Conservation (phyloP, 2,888 invertebrate genomes). For the Megalurothrips usitatus region DNA sequence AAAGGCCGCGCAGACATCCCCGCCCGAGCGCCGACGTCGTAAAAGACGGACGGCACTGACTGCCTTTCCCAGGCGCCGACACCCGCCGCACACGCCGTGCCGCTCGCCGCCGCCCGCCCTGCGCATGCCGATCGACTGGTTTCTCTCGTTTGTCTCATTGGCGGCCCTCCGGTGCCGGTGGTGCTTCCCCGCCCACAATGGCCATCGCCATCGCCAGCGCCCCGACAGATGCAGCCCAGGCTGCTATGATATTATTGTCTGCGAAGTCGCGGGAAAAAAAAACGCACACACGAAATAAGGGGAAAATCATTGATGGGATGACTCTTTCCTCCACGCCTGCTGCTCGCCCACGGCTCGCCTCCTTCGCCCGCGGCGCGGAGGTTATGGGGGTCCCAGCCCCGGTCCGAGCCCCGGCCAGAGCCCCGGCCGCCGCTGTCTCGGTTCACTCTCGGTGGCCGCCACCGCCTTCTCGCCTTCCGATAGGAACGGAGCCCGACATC, state of each 20-base stretch:
- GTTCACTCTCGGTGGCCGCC: not conserved
- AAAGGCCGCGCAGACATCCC: too few species aligned
- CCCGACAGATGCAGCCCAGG: too few species aligned
- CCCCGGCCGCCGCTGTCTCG: not conserved
- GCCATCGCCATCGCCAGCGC: not conserved
- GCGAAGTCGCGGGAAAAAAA: too few species aligned
- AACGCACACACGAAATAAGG: too few species aligned
- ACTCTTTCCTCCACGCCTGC: too few species aligned
- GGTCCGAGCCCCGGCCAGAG: too few species aligned
- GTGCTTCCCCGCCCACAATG: not conserved
- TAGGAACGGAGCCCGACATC: not conserved
- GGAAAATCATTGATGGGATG: too few species aligned
- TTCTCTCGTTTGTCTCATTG: slow-evolving; percentile 11
- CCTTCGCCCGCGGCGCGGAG: not conserved
- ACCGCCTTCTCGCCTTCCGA: not conserved
- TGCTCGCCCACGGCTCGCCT: not conserved
- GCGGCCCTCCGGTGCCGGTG: not conserved
- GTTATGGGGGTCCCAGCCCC: not conserved
- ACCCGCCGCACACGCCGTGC: not conserved
- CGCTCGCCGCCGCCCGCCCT: not conserved
- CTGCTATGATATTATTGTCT: too few species aligned
- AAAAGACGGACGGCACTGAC: too few species aligned
- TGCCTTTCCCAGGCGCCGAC: too few species aligned
- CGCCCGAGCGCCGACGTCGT: too few species aligned
- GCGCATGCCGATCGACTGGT: not conserved